Base-by-base conservation (phyloP, 2,888 invertebrate species). In the Sarcophaga caerulescens region DNA sequence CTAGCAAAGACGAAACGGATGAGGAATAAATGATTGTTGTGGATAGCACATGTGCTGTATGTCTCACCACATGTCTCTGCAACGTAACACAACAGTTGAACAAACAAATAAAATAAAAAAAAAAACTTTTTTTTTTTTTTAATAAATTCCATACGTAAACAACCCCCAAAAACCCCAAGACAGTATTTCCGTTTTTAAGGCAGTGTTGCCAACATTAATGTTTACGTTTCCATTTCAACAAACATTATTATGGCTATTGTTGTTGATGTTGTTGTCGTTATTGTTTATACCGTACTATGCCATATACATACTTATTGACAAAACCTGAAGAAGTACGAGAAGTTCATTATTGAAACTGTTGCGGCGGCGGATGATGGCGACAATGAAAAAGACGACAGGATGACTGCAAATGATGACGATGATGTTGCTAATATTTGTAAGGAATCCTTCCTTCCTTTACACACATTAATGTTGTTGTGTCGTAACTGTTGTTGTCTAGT, bases 41-140 rank as follows among this genome's bases (percentile, higher is more conserved):
- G 57, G 25, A 45, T 73, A 73, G 73, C 85, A 83, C 84, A 86
- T 86, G 86, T 86, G 86, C 84, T 81, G 59, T 75, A 63, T 69
- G 66, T 84, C 78, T 84, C 81, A 86, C 84, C 84, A 78, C 86
- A 86, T 77, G 78, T 81, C 78, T 76, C 45, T 60, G 69, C 57
- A 44, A 35, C 35, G 35, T 35, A 60, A 81, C 80, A 81, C 65
- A 77, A 60, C 59, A 59, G 44, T 17, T 47, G 44, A 65, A 10
- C 35, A 52, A 14, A 52, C 52, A 17, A 52, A 17, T 14, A 17
- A 14, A 47, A 47, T 0, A 47, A 52, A 52, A 52, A 52, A 52
- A 52, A 52, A 14, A 52, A 52, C 4, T 2, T 8, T 12, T 47
- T 47, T 47, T 47, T 47, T 47, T 47, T 47, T 52, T 4, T 4